Evolutionary conservation across 2,797 vertebrate species (phyloP).

Genomic region (Buceros bicornis): DNA sequence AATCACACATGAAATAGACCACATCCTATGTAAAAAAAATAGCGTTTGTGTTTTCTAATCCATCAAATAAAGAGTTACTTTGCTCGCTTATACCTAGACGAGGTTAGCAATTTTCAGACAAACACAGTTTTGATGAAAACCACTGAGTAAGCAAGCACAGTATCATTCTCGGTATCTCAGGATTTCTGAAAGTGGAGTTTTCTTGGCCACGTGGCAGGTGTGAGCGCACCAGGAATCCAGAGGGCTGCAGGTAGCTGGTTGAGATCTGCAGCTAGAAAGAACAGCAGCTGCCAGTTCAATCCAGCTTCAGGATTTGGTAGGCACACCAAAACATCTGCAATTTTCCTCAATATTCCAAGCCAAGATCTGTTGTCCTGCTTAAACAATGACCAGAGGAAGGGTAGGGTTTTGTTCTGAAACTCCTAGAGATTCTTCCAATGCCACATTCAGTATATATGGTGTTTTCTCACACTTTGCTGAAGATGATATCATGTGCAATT

Average conservation of each 20-base stretch:
- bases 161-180: neutral
- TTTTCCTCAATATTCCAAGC: neutral
- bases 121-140: neutral
- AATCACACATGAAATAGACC: neutral
- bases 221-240: neutral
- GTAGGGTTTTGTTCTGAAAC: neutral
- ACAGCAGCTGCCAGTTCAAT: neutral
- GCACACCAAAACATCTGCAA: neutral
- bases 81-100: neutral
- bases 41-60: neutral
- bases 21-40: neutral
- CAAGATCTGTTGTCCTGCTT: neutral
- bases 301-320: neutral
- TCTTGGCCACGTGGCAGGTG: neutral
- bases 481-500: neutral
- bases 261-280: neutral
- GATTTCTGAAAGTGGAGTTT: neutral
- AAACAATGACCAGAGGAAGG: neutral
- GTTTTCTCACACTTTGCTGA: neutral
- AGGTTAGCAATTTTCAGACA: neutral
- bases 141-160: neutral
- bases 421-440: neutral
- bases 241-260: neutral
- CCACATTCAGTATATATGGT: neutral
- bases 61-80: neutral